Evolutionary conservation across 64 coral and sea anemone species (phyloP), one percentile per base, ranked within the genome.

Genomic region (Montipora capricornis): DNA sequence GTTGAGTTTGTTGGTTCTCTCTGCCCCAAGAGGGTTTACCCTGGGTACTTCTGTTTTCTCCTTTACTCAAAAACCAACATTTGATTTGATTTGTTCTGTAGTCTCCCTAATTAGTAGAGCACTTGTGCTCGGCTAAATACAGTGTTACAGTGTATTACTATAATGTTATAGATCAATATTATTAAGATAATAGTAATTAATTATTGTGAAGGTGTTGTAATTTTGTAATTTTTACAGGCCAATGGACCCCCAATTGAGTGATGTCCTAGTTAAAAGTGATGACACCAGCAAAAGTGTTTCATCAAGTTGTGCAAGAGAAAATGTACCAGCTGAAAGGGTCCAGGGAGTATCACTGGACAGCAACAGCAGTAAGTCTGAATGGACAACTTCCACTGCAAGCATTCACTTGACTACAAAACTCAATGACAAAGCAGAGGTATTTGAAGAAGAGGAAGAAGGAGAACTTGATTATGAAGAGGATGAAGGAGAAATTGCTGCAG

Each of bases 401-500:
- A 86, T 71, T 86, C 82, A 86, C 20, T 71, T 86, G 46, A 71
- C 82, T 20, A 71, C 85, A 15, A 87, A 59, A 88, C 84, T 88
- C 1, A 67, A 15, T 3, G 87, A 62, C 37, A 93, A 93, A 26
- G 64, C 85, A 88, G 92, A 75, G 20, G 87, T 93, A 37, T 87
- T 93, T 88, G 92, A 93, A 80, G 92, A 78, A 37, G 92, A 88
- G 83, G 92, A 93, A 77, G 92, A 93, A 59, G 92, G 92, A 12
- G 92, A 93, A 87, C 83, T 93, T 62, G 92, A 93, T 62, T 93
- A 93, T 60, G 92, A 93, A 51, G 92, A 93, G 47, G 92, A 93
- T 88, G 92, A 93, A 73, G 92, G 92, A 20, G 92, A 93, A 93
- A 59, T 88, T 50, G 22, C 20, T 51, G 83, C 60, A 44, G 16